These are phyloP conservation scores for Ischnura elegans DNA, from an alignment of 2,888 invertebrate genomes.

Conservation along the genomic window DNA sequence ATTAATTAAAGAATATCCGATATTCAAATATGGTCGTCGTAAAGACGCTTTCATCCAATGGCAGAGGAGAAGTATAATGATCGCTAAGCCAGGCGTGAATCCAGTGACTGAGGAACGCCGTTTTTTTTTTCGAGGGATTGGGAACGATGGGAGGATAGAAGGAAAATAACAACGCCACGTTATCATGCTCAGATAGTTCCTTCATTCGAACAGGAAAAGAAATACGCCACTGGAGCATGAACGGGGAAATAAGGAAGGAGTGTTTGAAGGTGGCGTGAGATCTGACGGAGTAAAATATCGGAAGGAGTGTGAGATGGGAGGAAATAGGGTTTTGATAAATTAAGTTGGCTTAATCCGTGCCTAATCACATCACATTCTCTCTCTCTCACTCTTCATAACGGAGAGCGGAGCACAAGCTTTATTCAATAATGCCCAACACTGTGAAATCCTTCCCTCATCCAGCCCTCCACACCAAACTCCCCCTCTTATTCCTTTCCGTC, in stretches of 20 bases:
- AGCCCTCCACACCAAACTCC: not conserved
- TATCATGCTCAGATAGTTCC: conserved; percentile 38
- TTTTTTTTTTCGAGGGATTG: no score
- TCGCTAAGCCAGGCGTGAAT: conserved; percentile 13
- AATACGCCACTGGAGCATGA: not conserved
- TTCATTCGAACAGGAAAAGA: not conserved
- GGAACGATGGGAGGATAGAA: not conserved
- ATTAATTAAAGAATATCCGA: conserved; percentile 24
- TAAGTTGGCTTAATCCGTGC: conserved; percentile 60
- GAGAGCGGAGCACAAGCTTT: conserved; percentile 42
- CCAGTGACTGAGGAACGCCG: not conserved
- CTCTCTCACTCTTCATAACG: conserved; percentile 30
- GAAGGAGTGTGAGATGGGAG: not conserved
- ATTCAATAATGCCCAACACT: conserved; percentile 44
- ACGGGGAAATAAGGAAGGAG: not conserved
- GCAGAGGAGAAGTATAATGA: not conserved
- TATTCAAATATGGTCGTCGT: conserved; percentile 44
- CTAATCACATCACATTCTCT: conserved; percentile 62
- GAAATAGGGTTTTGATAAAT: conserved; percentile 44
- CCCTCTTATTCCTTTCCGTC: not conserved
- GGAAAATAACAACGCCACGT: conserved; percentile 40
- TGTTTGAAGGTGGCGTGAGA: not conserved
- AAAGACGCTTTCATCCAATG: conserved; percentile 22
- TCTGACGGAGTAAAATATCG: conserved; percentile 36
- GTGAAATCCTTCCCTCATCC: conserved; percentile 23